Evolutionary conservation across 1,140 invertebrate species (phyloP), one percentile per base, ranked within the genome.

Genomic region (Panagrolaimus sp.): DNA sequence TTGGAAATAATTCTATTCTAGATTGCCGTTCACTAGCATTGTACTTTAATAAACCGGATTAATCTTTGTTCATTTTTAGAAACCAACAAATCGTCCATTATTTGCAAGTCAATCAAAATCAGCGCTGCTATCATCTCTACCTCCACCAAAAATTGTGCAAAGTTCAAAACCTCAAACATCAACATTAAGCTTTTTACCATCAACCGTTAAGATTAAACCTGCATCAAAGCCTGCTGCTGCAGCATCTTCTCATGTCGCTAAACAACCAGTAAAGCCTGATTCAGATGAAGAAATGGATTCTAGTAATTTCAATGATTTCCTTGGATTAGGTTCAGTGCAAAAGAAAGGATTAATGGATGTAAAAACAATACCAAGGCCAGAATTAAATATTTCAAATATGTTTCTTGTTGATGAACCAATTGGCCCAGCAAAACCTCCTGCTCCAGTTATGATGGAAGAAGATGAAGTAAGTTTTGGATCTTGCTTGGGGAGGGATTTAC

Each of bases 141-240:
- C 51, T 11, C 51, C 51, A n/a, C 51, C 51, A 25, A 57, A 57
- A 23, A 11, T 27, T 9, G 27, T 20, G 9, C 8, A 20, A 1
- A 1, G 13, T 25, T 57, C 51, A 1, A 57, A 57, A 13, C 51
- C 51, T 11, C 9, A 20, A 9, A 57, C 51, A 8, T 57, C 51
- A 27, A 57, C 51, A 57, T 25, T 27, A 13, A 27, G 20, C 51
- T 57, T 57, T 57, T 23, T 57, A 8, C 51, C 51, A 27, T 57
- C 51, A 13, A 20, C 51, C 0, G n/a, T 57, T 27, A 20, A 27
- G 11, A 11, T 27, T 5, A 57, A 57, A 27, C 20, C 51, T 20
- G 20, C 51, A 20, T 5, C 48, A 5, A 57, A 23, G n/a, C 51
- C 51, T 11, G 20, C n/a, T 25, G 20, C 51, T 11, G 14, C n/a